Base-by-base conservation (phyloP, 1,140 invertebrate species). In the Pissodes strobi region DNA sequence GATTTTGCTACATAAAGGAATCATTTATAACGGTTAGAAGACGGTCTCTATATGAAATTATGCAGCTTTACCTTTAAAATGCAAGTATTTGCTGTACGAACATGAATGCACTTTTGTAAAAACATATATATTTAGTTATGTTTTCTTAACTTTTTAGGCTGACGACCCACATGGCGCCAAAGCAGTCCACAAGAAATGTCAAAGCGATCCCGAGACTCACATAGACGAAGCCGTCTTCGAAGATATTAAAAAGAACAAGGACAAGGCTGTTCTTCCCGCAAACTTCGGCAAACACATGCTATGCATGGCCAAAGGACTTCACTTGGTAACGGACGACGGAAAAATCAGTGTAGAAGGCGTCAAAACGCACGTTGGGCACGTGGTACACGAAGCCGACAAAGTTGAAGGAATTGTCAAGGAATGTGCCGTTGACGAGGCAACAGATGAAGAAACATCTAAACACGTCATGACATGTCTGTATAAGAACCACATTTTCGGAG, bases 221-320 rank as follows among this genome's bases (percentile, higher is more conserved):
- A 45, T 39, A 18, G 46, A 37, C 18, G 48, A 51, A 27, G 6
- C 10, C 6, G 12, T 10, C 0, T 39, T 37, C 13, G 15, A 61
- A 37, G 15, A 23, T 34, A 6, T 23, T 52, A 12, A n/a, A n/a
- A 34, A 55, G 17, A 27, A 37, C 17, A n/a, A 6, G 6, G 27
- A 34, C 15, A 21, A 10, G 5, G 58, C 25, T 4, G 27, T 6
- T 13, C 13, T 23, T 3, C 27, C 39, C 0, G 6, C 0, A 22
- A 39, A 25, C n/a, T 22, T 37, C 13, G 18, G 5, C 12, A 55
- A 45, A 19, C 48, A 53, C 8, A 19, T 43, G 10, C 13, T 39
- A 4, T 63, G 60, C 34, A 37, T 63, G 48, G 15, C 15, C 8
- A 52, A 63, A 39, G 48, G 27, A 19, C n/a, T 63, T 13, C 9